Conservation (phyloP, 2,888 invertebrate genomes). For the Desoria tigrina region DNA sequence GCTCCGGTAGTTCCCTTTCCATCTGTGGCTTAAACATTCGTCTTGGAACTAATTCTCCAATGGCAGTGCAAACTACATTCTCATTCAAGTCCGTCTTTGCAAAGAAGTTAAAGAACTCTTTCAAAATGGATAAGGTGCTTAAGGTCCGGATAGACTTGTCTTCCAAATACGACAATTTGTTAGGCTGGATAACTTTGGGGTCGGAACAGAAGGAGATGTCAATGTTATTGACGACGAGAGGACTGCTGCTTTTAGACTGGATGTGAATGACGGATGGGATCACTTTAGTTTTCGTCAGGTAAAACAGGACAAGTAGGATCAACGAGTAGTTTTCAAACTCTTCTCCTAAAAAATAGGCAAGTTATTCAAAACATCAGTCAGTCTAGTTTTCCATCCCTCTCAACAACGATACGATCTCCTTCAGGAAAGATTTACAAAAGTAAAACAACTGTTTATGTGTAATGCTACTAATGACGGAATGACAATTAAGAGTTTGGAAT, state of each 20-base stretch:
- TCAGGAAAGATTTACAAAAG: too few relatives aligned
- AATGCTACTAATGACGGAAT: too few relatives aligned
- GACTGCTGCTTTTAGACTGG: slow-evolving; percentile 20
- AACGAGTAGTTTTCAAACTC: slow-evolving; percentile 32
- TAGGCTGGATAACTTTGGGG: neutral
- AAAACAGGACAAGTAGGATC: slow-evolving; percentile 23
- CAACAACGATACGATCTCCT: too few relatives aligned
- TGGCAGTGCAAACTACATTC: neutral
- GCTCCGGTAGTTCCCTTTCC: neutral
- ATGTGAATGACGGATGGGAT: slow-evolving; percentile 26
- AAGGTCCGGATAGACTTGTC: slow-evolving; percentile 29
- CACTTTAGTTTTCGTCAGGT: slow-evolving; percentile 28
- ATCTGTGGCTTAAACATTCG: neutral
- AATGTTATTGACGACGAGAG: slow-evolving; percentile 28
- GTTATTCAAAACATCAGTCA: too few relatives aligned
- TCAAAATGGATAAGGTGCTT: slow-evolving; percentile 27
- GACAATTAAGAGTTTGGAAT: too few relatives aligned
- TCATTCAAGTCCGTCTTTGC: neutral
- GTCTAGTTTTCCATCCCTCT: too few relatives aligned
- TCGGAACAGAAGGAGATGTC: slow-evolving; percentile 27
- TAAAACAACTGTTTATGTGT: too few relatives aligned
- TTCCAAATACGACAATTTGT: slow-evolving; percentile 13
- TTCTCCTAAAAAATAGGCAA: neutral
- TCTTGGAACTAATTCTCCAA: neutral
- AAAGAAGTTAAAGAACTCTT: slow-evolving; percentile 29